Evolutionary conservation across 2,797 vertebrate species (phyloP).

Genomic region (Sarcophilus harrisii): DNA sequence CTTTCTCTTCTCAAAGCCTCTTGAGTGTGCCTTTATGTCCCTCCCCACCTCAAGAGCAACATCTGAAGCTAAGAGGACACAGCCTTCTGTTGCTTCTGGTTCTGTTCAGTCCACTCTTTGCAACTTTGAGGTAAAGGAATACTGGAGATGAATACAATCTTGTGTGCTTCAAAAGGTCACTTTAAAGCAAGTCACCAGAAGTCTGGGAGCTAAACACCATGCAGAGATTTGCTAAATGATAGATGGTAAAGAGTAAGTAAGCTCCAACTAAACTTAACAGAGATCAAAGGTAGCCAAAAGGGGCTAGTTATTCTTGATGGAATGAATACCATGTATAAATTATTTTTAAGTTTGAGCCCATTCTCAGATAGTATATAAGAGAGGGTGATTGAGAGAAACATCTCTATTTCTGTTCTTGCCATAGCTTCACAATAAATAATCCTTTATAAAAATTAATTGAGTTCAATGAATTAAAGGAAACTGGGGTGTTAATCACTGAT

Average conservation of each 20-base stretch:
- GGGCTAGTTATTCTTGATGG: neutral
- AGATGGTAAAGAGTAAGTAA: neutral
- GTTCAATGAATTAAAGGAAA: neutral
- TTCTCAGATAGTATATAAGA: neutral
- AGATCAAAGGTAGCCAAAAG: neutral
- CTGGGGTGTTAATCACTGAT: neutral
- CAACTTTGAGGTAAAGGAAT: neutral
- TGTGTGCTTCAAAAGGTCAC: neutral
- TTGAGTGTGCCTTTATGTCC: neutral
- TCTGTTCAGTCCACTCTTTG: neutral
- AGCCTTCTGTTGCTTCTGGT: neutral
- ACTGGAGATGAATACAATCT: neutral
- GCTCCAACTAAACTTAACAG: neutral
- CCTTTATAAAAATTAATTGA: neutral
- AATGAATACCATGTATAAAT: neutral
- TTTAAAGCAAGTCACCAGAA: neutral
- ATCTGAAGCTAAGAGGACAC: neutral
- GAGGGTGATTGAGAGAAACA: neutral
- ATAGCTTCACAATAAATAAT: neutral
- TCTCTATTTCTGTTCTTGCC: neutral
- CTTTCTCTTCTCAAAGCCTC: neutral
- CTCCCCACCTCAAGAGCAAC: neutral
- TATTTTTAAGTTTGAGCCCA: neutral
- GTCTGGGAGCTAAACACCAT: neutral
- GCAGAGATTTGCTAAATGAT: neutral